A percentile compares a stretch with the other conserved stretches of the same genome.
These are phyloP conservation scores for Macrocentrus cingulum DNA, from an alignment of 1,140 invertebrate species.

Conservation along the genomic window DNA sequence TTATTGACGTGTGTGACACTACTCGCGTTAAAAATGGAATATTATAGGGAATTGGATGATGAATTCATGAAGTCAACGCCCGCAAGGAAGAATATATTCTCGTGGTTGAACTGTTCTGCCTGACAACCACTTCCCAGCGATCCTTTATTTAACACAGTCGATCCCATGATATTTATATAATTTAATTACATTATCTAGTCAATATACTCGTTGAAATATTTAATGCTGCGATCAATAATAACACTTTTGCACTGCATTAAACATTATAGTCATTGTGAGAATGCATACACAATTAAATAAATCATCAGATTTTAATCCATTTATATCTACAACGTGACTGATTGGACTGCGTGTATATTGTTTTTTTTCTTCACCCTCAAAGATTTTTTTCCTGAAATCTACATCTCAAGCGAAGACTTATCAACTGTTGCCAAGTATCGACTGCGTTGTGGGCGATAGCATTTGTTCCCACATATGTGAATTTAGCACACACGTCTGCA, in stretches of 20 bases:
- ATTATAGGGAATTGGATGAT: too few species aligned
- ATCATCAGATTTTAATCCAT: too few species aligned
- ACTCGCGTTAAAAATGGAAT: too few species aligned
- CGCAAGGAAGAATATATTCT: neutral
- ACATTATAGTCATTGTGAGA: neutral
- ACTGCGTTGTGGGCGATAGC: neutral
- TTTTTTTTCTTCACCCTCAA: too few species aligned
- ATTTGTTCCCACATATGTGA: neutral
- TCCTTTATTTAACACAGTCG: neutral
- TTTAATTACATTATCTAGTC: constrained; percentile 1
- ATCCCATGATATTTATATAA: neutral
- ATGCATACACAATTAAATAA: neutral
- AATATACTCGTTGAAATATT: neutral
- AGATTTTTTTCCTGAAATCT: too few species aligned
- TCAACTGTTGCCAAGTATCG: neutral
- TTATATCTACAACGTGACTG: too few species aligned
- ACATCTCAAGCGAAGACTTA: too few species aligned
- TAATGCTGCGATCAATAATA: neutral
- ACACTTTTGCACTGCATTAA: neutral
- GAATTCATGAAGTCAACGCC: neutral
- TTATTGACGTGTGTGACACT: too few species aligned
- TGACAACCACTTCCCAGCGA: neutral
- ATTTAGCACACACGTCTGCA: too few species aligned
- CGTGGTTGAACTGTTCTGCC: neutral
- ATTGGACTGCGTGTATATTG: too few species aligned